A percentile compares a stretch with the other conserved stretches of the same genome.
Conservation (phyloP, 2,113 vertebrate genomes). For the Falcunculus frontatus region DNA sequence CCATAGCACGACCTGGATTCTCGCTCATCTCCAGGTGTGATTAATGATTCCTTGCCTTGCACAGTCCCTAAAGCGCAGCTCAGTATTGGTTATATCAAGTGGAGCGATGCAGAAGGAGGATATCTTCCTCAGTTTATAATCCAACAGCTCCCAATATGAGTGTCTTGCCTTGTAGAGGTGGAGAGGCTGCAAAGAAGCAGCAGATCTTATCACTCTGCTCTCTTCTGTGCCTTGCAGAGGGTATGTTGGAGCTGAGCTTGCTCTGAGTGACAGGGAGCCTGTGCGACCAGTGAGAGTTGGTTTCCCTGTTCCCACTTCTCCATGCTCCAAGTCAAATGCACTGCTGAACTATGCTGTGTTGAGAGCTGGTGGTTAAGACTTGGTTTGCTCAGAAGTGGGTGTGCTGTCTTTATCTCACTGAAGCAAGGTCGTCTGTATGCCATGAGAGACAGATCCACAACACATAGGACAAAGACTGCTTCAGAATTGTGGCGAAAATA, state of each 20-base stretch:
- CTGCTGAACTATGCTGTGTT: fast-evolving
- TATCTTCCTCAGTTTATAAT: not conserved
- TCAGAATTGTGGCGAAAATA: not conserved
- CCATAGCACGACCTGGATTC: not conserved
- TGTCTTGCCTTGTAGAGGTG: not conserved
- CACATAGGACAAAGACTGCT: not conserved
- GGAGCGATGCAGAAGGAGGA: not conserved
- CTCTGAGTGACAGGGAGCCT: not conserved
- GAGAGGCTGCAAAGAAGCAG: not conserved
- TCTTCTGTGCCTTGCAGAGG: not conserved
- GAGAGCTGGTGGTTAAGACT: not conserved
- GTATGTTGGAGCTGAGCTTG: not conserved
- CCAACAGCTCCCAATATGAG: not conserved
- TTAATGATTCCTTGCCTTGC: not conserved
- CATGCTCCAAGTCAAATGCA: fast-evolving
- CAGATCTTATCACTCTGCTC: not conserved
- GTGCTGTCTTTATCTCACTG: not conserved
- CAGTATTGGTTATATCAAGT: not conserved
- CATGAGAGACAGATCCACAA: not conserved
- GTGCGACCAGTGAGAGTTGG: not conserved
- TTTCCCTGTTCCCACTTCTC: not conserved
- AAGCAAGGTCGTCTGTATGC: not conserved
- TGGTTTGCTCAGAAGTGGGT: not conserved
- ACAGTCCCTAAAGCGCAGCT: not conserved
- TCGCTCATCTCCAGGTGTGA: not conserved